phyloP scores from a whole-genome alignment of 2,797 vertebrate species.

The Parotocinclus haroldoi region DNA sequence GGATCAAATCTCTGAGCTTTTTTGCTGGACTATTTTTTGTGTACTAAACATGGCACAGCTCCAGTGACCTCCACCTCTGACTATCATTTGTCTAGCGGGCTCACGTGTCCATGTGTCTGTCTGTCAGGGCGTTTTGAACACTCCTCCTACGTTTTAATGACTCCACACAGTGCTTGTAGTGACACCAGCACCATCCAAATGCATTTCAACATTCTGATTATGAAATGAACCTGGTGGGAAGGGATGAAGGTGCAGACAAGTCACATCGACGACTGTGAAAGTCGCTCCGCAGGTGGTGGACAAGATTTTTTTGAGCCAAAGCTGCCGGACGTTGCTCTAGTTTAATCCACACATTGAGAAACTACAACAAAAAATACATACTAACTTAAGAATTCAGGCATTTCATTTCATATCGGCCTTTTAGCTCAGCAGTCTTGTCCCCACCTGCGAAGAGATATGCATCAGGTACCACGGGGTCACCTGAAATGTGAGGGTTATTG shows the following conservation, averaged over 20 bases:
- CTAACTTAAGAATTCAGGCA: too few species aligned
- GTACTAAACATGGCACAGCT: too few species aligned
- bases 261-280: conserved; percentile 59
- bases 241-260: conserved; percentile 48
- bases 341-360: not conserved
- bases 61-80: conserved; percentile 56
- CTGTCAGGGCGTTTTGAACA: conserved; percentile 23
- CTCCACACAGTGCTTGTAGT: conserved; percentile 17
- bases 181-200: conserved; percentile 46
- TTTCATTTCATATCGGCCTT: not conserved
- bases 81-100: conserved; percentile 40
- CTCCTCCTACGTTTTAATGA: not conserved
- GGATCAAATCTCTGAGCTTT: too few species aligned
- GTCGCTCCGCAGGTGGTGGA: conserved; percentile 58
- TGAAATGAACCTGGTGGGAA: conserved; percentile 39
- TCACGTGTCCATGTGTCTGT: conserved; percentile 60
- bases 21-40: too few species aligned
- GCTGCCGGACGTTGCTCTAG: not conserved
- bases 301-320: conserved; percentile 13
- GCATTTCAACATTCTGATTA: conserved; percentile 36
- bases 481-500: conserved; percentile 57
- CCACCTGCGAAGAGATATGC: conserved; percentile 55
- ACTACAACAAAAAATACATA: too few species aligned
- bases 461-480: conserved; percentile 55
- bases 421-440: conserved; percentile 40